Percentiles rank a stretch among this genome's conserved stretches.
These are phyloP conservation scores for Chrysotoxum bicinctum DNA, from an alignment of 2,888 invertebrate species.

Conservation along the genomic window DNA sequence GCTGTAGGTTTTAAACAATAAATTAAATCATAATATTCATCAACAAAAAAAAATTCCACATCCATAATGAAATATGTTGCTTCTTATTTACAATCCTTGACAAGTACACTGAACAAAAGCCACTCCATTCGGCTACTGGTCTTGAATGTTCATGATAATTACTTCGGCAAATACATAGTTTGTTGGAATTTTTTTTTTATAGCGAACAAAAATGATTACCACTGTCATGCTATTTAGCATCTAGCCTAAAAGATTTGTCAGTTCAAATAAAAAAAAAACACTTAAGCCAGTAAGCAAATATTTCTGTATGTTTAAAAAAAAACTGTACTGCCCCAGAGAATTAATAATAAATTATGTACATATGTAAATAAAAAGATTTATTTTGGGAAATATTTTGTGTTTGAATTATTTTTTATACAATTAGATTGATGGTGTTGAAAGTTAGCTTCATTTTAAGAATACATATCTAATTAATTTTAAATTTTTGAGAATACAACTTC, in stretches of 20 bases:
- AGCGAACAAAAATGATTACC: conserved; percentile 20
- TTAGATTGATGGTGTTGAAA: neutral
- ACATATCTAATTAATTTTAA: neutral
- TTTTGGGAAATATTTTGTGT: conserved; percentile 14
- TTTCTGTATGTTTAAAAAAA: neutral
- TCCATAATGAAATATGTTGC: neutral
- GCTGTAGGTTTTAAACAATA: too few relatives aligned
- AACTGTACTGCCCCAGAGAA: neutral
- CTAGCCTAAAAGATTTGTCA: conserved; percentile 14
- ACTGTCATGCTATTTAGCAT: conserved; percentile 51
- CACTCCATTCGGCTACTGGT: conserved; percentile 14
- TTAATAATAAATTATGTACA: conserved; percentile 4
- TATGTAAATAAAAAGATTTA: conserved; percentile 16
- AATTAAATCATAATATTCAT: too few relatives aligned
- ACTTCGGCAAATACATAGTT: conserved; percentile 15
- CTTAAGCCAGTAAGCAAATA: conserved; percentile 14
- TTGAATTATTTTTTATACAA: neutral
- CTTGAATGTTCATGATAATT: conserved; percentile 55
- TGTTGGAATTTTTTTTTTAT: neutral
- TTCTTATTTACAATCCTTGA: neutral
- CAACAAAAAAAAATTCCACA: too few relatives aligned
- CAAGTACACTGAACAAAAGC: neutral
- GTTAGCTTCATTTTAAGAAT: neutral
- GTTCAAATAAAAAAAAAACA: neutral
- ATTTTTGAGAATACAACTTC: too few relatives aligned